phyloP scores from a whole-genome alignment of 2,113 vertebrate genomes.

The Isichthys henryi region DNA sequence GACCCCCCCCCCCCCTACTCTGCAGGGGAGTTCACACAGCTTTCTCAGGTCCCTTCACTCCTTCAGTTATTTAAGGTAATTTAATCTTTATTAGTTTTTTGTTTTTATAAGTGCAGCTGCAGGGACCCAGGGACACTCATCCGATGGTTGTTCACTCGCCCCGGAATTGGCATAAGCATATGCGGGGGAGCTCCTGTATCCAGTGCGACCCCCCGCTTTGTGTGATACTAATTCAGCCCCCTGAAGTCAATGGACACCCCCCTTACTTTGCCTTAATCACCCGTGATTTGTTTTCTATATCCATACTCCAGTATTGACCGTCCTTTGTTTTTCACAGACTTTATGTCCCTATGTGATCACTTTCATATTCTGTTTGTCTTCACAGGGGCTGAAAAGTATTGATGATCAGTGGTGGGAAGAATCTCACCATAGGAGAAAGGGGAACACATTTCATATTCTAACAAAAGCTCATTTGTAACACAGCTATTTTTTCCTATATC shows the following conservation, averaged over 20 bases:
- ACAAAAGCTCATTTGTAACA: background rate
- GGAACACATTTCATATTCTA: background rate
- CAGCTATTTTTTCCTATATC: background rate
- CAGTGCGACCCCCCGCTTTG: background rate
- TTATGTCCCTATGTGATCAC: background rate
- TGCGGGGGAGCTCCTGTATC: background rate
- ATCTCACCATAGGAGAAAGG: background rate
- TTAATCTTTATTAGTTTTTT: background rate
- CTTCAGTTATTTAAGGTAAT: background rate
- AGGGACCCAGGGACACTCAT: background rate
- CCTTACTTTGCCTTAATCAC: slow-evolving; percentile 21
- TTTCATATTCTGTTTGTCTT: background rate
- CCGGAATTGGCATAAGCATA: background rate
- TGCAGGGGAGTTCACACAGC: background rate
- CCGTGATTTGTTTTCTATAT: slow-evolving; percentile 22
- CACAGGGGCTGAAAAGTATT: background rate
- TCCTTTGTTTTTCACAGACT: no score
- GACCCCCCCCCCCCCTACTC: no score
- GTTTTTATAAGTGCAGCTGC: background rate
- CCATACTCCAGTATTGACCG: slow-evolving; percentile 12
- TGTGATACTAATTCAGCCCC: slow-evolving; percentile 6
- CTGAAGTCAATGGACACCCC: slow-evolving; percentile 9
- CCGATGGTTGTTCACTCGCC: background rate
- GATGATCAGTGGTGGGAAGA: background rate
- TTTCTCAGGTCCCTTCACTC: background rate